Evolutionary conservation across 2,888 invertebrate species (phyloP).

Genomic region (Epinotia demarniana): DNA sequence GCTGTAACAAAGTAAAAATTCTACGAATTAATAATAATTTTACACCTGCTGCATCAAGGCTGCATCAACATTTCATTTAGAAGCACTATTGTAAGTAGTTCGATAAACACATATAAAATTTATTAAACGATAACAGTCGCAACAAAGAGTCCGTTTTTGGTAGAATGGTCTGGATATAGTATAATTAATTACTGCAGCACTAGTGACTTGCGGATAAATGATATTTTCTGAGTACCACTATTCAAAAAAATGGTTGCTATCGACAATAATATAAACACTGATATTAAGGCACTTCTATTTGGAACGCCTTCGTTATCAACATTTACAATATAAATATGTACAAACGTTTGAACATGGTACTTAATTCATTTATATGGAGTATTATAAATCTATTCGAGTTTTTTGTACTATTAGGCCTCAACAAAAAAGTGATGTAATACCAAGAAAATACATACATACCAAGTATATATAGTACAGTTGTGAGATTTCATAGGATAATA

Average conservation of each 20-base stretch:
- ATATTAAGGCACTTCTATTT: slow-evolving; percentile 67
- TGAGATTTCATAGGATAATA: slow-evolving; percentile 2
- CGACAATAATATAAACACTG: slow-evolving; percentile 50
- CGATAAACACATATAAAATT: not conserved
- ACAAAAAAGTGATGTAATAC: not conserved
- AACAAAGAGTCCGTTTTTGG: not conserved
- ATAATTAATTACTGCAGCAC: not conserved
- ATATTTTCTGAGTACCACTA: slow-evolving; percentile 27
- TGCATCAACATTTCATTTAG: not conserved
- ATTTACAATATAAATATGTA: slow-evolving; percentile 24
- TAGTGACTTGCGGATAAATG: slow-evolving; percentile 19
- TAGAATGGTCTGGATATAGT: not conserved
- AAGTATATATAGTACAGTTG: not conserved
- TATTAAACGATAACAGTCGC: not conserved
- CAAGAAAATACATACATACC: not conserved
- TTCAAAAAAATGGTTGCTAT: slow-evolving; percentile 46
- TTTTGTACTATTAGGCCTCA: slow-evolving; percentile 41
- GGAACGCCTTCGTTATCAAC: slow-evolving; percentile 47
- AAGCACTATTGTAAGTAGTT: not conserved
- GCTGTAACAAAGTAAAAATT: slow-evolving; percentile 56
- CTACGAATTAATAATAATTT: slow-evolving; percentile 35
- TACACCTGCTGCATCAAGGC: slow-evolving; percentile 14
- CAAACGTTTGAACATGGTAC: slow-evolving; percentile 12
- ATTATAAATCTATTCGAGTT: slow-evolving; percentile 10
- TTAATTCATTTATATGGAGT: slow-evolving; percentile 2